Conservation (phyloP, 2,888 invertebrate genomes). For the Drosophila greeni region DNA sequence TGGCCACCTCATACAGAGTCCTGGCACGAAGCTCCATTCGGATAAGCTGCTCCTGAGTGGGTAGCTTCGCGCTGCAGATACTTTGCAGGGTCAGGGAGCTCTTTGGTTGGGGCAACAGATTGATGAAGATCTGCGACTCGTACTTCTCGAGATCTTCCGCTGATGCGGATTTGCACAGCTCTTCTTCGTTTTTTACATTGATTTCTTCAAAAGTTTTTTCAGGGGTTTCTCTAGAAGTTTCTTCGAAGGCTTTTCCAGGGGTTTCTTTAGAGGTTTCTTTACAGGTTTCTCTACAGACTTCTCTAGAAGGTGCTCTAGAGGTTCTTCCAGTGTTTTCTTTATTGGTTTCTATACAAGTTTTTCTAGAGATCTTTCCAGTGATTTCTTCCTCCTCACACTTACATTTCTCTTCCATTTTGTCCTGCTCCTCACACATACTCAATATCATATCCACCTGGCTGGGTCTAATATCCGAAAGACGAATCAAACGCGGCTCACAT, state of each 20-base stretch:
- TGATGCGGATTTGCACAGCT: not conserved
- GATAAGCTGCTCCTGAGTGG: not conserved
- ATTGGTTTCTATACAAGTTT: no score
- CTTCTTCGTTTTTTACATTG: not conserved
- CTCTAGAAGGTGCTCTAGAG: no score
- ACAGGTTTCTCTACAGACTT: no score
- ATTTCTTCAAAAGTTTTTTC: no score
- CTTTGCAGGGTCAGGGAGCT: not conserved
- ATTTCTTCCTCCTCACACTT: not conserved
- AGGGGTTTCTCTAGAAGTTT: no score
- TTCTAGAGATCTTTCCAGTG: no score
- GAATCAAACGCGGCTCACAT: slow-evolving; percentile 50
- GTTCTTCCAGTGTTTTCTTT: no score
- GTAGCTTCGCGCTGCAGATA: not conserved
- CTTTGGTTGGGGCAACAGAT: not conserved
- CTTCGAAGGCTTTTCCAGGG: no score
- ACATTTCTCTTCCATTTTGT: not conserved
- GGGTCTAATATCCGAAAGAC: slow-evolving; percentile 34
- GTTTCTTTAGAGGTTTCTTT: no score
- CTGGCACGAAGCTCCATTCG: slow-evolving; percentile 15
- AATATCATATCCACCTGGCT: not conserved
- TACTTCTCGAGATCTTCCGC: not conserved
- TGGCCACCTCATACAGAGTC: slow-evolving; percentile 24
- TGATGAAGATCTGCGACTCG: not conserved
- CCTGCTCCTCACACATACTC: not conserved